Evolutionary conservation across 2,888 invertebrate genomes (phyloP).

Genomic region (Griposia aprilina): DNA sequence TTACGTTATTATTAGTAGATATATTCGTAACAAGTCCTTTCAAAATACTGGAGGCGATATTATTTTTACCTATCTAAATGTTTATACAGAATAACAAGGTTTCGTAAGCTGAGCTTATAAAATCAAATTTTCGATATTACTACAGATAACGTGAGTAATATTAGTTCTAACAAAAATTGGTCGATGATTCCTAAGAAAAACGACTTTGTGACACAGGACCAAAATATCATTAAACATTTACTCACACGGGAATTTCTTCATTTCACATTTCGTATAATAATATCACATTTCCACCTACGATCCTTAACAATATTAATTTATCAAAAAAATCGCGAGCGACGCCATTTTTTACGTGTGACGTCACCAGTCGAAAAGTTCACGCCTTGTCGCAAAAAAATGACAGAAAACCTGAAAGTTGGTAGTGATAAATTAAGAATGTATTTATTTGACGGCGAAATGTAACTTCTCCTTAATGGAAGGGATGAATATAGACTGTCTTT

Average conservation of each 20-base stretch:
- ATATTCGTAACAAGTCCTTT: background rate
- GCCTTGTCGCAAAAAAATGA: conserved; percentile 53
- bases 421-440: conserved; percentile 71
- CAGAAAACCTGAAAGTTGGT: conserved; percentile 43
- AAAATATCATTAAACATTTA: conserved; percentile 17
- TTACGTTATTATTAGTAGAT: background rate
- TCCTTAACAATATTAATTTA: conserved; percentile 57
- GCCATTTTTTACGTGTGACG: conserved; percentile 53
- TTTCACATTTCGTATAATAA: conserved; percentile 32
- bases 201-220: background rate
- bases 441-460: conserved; percentile 59
- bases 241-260: background rate
- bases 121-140: background rate
- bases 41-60: background rate
- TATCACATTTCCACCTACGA: conserved; percentile 39
- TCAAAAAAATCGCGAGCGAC: conserved; percentile 44
- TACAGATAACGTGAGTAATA: background rate
- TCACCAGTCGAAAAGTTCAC: conserved; percentile 63
- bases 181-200: background rate
- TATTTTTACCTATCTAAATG: background rate
- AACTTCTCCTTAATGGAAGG: conserved; percentile 22
- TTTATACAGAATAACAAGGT: background rate
- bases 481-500: conserved; percentile 32
- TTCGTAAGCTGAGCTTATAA: background rate
- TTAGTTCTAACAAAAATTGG: background rate